These are phyloP conservation scores for Peromyscus leucopus DNA, from an alignment of 2,113 vertebrate species.

Conservation along the genomic window DNA sequence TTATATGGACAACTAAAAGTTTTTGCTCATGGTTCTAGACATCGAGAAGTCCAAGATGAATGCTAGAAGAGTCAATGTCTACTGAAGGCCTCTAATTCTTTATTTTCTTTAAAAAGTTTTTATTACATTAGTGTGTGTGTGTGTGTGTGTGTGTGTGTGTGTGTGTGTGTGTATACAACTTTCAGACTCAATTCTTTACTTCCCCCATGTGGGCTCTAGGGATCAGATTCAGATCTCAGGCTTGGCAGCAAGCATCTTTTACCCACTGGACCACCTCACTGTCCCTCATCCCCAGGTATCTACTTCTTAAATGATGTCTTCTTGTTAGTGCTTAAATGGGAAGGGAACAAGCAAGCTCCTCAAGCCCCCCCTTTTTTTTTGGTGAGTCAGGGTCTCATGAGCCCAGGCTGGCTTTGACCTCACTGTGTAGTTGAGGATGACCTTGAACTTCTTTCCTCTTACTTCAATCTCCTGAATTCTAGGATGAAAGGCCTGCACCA, in stretches of 20 bases:
- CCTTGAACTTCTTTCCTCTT: not conserved
- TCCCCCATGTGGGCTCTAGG: not conserved
- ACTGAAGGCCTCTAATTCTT: not conserved
- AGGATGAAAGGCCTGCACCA: too few species aligned
- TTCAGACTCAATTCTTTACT: not conserved
- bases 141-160: not conserved
- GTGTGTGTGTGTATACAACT: not conserved
- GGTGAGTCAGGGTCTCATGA: not conserved
- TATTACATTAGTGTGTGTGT: not conserved
- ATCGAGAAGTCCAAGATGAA: not conserved
- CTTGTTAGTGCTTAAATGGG: not conserved
- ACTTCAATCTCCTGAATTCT: not conserved
- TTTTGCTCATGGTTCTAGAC: not conserved
- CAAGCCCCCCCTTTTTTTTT: not conserved
- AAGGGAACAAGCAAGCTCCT: not conserved
- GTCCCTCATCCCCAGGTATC: too few species aligned
- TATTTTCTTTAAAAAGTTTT: not conserved
- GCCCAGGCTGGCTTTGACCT: not conserved
- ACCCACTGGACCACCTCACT: not conserved
- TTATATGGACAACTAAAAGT: not conserved
- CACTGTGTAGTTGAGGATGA: not conserved
- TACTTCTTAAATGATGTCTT: not conserved
- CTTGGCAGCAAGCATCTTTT: not conserved
- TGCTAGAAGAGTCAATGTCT: not conserved
- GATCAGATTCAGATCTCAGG: not conserved